These are phyloP conservation scores for Melanogrammus aeglefinus DNA, from an alignment of 2,797 vertebrate genomes.

Conservation along the genomic window DNA sequence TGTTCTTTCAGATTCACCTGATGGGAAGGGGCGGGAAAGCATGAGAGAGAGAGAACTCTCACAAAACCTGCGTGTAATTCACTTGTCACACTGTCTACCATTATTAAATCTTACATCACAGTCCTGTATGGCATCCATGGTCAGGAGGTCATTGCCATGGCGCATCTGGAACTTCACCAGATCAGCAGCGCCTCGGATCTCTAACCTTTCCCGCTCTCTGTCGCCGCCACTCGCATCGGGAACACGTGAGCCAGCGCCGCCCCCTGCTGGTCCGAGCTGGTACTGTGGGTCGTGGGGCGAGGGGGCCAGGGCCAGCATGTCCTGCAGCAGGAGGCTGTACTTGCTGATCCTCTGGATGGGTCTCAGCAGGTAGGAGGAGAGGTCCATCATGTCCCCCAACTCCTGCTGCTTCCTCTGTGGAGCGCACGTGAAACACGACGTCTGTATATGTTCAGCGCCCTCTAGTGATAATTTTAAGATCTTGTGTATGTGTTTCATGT, in stretches of 20 bases:
- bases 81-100: not conserved
- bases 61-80: too few species aligned
- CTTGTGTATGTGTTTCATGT: too few species aligned
- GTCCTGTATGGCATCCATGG: constrained; percentile 81
- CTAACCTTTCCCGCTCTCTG: constrained; percentile 67
- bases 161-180: constrained; percentile 82
- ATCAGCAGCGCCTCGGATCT: constrained; percentile 73
- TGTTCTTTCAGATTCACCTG: constrained; percentile 81
- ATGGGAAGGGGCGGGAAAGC: not conserved
- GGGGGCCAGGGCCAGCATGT: constrained; percentile 66
- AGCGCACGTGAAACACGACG: not conserved
- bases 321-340: constrained; percentile 80
- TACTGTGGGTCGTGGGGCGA: constrained; percentile 12
- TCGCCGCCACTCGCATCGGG: constrained; percentile 56
- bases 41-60: not conserved
- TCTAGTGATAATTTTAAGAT: not conserved
- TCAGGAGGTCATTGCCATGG: constrained; percentile 80
- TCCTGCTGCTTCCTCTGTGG: constrained; percentile 81
- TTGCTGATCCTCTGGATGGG: constrained; percentile 85
- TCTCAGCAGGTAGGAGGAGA: constrained; percentile 72
- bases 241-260: constrained; percentile 15
- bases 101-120: constrained; percentile 72
- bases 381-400: constrained; percentile 82
- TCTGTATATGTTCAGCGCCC: not conserved
- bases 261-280: not conserved